Evolutionary conservation across 2,888 invertebrate genomes (phyloP).

Genomic region (Lepetodrilus schrolli): DNA sequence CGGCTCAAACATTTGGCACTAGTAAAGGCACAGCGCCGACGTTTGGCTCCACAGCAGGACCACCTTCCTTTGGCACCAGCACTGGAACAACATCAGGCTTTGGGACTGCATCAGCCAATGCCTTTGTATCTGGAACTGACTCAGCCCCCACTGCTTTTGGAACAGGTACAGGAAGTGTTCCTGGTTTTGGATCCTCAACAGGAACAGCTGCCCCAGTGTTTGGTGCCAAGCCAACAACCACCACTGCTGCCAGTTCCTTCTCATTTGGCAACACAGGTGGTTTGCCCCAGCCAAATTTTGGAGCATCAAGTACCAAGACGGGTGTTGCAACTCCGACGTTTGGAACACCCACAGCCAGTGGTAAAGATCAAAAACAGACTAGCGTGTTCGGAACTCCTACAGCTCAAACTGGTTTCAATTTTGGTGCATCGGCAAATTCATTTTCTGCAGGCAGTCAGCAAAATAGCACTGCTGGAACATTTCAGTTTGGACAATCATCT

Average conservation of each 20-base stretch:
- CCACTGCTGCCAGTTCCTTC: background rate
- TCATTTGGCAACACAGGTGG: constrained; percentile 26
- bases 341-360: constrained; percentile 41
- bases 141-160: constrained; percentile 8
- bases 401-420: constrained; percentile 31
- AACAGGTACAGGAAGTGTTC: background rate
- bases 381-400: constrained; percentile 29
- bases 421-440: constrained; percentile 31
- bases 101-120: constrained; percentile 25
- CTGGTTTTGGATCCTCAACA: background rate
- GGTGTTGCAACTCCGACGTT: constrained; percentile 38
- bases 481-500: constrained; percentile 37
- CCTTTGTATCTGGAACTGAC: constrained; percentile 30
- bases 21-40: background rate
- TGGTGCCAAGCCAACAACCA: constrained; percentile 6
- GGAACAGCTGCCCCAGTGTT: background rate
- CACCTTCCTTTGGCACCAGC: background rate
- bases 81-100: constrained; percentile 3
- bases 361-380: constrained; percentile 29
- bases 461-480: constrained; percentile 32
- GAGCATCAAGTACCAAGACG: constrained; percentile 29
- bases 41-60: background rate
- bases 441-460: constrained; percentile 14
- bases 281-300: constrained; percentile 18
- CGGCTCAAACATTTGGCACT: background rate